Conservation (phyloP, 2,888 invertebrate species). For the Athalia cordata region DNA sequence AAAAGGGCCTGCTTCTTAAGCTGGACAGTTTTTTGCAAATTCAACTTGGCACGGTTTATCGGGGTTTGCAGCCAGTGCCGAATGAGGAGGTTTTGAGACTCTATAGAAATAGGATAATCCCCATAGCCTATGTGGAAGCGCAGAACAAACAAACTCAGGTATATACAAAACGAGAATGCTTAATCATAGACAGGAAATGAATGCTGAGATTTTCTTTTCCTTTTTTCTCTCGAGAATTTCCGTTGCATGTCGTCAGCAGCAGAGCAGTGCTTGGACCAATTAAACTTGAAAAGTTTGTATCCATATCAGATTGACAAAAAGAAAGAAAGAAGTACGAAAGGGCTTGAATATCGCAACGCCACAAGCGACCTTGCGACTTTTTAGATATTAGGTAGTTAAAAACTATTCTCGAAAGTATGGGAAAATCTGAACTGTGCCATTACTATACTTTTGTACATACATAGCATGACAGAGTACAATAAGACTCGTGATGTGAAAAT, state of each 20-base stretch:
- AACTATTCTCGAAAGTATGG: not conserved
- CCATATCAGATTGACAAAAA: not conserved
- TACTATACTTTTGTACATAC: not conserved
- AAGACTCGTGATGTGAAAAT: not conserved
- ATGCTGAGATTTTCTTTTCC: constrained; percentile 4
- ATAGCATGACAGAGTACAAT: not conserved
- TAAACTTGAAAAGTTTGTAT: not conserved
- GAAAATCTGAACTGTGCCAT: no score
- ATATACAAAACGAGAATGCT: constrained; percentile 61
- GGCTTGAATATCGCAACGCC: no score
- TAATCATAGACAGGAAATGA: not conserved
- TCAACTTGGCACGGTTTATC: constrained; percentile 94
- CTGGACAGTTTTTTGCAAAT: constrained; percentile 98
- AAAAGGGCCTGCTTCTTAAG: constrained; percentile 94
- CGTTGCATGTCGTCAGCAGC: not conserved
- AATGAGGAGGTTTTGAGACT: constrained; percentile 89
- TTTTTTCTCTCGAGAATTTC: not conserved
- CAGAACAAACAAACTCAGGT: constrained; percentile 83
- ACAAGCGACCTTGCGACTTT: not conserved
- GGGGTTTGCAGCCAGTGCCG: constrained; percentile 87
- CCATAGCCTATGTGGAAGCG: constrained; percentile 91
- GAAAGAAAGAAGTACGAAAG: not conserved
- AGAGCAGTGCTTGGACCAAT: not conserved
- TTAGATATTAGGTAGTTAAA: not conserved
- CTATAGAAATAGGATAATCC: constrained; percentile 91